These are phyloP conservation scores for Hycleus cichorii DNA, from an alignment of 1,140 invertebrate genomes.

Conservation along the genomic window DNA sequence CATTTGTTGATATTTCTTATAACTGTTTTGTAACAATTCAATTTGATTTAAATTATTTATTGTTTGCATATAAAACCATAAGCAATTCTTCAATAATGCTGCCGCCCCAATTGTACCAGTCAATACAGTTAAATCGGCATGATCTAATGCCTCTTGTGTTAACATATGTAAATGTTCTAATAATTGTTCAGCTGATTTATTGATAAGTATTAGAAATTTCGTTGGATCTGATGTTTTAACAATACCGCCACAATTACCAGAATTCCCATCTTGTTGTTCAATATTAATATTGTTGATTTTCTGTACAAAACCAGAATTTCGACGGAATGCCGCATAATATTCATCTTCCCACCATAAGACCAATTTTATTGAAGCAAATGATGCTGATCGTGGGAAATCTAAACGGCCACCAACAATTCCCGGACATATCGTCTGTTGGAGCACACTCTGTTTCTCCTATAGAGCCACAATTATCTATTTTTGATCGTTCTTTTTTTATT, in stretches of 20 bases:
- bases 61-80: conserved; percentile 63
- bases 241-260: conserved; percentile 45
- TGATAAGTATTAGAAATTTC: conserved; percentile 59
- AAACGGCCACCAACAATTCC: conserved; percentile 65
- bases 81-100: conserved; percentile 64
- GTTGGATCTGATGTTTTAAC: conserved; percentile 63
- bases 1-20: conserved; percentile 71
- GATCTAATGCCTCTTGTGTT: conserved; percentile 72
- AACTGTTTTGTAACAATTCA: conserved; percentile 43
- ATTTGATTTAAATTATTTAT: conserved; percentile 42
- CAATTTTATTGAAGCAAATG: conserved; percentile 71
- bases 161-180: conserved; percentile 68
- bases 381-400: conserved; percentile 71
- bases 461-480: conserved; percentile 10
- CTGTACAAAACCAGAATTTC: conserved; percentile 42
- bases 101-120: conserved; percentile 71
- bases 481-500: background rate
- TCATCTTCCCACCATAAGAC: conserved; percentile 71
- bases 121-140: conserved; percentile 68
- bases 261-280: conserved; percentile 33
- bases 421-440: conserved; percentile 65
- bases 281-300: conserved; percentile 26
- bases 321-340: conserved; percentile 49
- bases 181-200: conserved; percentile 61
- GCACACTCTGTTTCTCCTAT: conserved; percentile 63